Conservation (phyloP, 2,113 vertebrate species). For the Eolophus roseicapilla region DNA sequence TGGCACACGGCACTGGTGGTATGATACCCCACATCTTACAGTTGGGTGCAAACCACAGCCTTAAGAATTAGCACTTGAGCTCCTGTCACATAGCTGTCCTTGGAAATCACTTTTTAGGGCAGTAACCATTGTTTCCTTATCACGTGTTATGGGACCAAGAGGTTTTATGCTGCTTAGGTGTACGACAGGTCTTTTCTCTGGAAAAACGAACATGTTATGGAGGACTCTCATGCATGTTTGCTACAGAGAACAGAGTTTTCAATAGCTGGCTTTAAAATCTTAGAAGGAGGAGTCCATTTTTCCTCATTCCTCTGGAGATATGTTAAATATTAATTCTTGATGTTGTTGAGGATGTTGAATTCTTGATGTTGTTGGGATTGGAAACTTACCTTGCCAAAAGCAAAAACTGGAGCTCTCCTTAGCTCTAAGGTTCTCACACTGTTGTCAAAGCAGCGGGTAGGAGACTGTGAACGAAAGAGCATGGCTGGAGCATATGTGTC, state of each 20-base stretch:
- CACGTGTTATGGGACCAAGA: neutral
- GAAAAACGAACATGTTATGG: neutral
- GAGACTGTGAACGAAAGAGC: neutral
- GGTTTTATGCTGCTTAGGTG: neutral
- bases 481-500: neutral
- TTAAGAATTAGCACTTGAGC: neutral
- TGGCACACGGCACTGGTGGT: neutral
- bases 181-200: neutral
- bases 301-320: neutral
- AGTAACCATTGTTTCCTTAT: neutral
- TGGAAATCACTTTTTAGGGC: neutral
- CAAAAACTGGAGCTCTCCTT: neutral
- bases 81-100: neutral
- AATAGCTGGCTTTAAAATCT: neutral
- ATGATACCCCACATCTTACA: neutral
- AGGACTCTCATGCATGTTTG: neutral
- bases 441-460: neutral
- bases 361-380: neutral
- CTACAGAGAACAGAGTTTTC: neutral
- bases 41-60: constrained; percentile 23
- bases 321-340: neutral
- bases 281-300: neutral
- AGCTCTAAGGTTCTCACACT: neutral
- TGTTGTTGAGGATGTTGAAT: neutral
- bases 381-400: neutral